Evolutionary conservation across 2,113 vertebrate genomes (phyloP).

Genomic region (Octodon degus): DNA sequence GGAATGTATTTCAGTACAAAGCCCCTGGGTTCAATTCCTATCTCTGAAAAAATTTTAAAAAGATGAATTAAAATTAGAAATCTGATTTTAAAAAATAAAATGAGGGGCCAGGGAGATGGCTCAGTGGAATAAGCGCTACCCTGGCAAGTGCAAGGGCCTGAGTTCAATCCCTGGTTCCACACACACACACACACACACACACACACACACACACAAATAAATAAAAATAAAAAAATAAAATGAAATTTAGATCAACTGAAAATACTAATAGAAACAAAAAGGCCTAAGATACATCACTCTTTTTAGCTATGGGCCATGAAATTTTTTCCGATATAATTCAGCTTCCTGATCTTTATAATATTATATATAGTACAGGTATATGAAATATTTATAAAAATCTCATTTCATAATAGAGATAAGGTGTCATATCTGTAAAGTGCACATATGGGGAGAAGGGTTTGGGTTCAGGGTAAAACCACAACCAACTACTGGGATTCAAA

Average conservation of each 20-base stretch:
- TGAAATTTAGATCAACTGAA: slow-evolving; percentile 29
- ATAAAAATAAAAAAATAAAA: slow-evolving; percentile 39
- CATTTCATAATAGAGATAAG: slow-evolving; percentile 1
- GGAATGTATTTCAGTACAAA: background rate
- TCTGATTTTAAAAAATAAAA: background rate
- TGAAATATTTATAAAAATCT: background rate
- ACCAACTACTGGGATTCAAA: background rate
- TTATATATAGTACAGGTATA: background rate
- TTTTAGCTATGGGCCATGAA: background rate
- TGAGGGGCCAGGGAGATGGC: too few relatives aligned
- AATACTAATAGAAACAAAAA: slow-evolving; percentile 32
- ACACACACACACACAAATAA: too few relatives aligned
- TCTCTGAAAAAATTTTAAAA: background rate
- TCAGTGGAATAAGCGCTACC: too few relatives aligned
- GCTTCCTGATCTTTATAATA: background rate
- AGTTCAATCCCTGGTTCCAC: too few relatives aligned
- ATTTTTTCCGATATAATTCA: slow-evolving; percentile 29
- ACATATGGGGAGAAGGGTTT: background rate
- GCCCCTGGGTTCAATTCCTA: background rate
- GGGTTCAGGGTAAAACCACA: background rate
- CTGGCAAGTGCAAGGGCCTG: too few relatives aligned
- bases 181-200: too few relatives aligned
- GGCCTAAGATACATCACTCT: background rate
- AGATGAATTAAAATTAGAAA: background rate
- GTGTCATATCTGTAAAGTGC: background rate